phyloP scores from a whole-genome alignment of 2,113 vertebrate species.

The Marcusenius ussheri region DNA sequence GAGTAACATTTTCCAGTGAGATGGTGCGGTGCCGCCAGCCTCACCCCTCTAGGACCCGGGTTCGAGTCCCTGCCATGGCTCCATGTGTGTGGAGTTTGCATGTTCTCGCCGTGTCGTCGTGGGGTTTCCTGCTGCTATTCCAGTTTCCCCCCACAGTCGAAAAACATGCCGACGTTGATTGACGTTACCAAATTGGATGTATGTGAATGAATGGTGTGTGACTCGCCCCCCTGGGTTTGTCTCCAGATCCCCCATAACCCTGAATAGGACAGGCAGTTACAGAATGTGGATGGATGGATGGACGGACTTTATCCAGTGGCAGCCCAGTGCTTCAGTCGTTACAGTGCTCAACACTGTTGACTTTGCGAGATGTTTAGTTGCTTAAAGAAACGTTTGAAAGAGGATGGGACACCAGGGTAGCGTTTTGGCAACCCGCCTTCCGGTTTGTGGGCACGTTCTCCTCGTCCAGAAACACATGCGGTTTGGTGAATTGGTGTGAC shows the following conservation, averaged over 20 bases:
- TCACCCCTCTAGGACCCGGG: neutral
- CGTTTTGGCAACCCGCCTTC: neutral
- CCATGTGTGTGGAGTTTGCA: no score
- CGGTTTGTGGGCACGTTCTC: neutral
- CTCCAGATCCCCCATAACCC: neutral
- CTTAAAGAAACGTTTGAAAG: neutral
- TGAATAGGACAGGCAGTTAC: neutral
- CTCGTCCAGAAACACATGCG: neutral
- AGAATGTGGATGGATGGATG: neutral
- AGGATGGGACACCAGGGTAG: neutral
- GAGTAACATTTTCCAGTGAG: neutral
- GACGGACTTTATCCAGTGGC: neutral
- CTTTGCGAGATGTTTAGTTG: neutral
- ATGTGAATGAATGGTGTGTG: neutral
- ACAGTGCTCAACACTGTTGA: neutral
- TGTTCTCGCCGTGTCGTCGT: neutral
- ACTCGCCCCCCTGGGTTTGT: neutral
- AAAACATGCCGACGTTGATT: neutral
- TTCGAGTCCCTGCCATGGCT: neutral
- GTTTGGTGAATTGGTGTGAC: neutral
- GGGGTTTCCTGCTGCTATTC: neutral
- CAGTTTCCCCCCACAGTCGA: neutral
- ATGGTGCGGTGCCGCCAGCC: neutral
- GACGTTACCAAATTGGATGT: neutral
- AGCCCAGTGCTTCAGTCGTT: neutral